Conservation (phyloP, 2,888 invertebrate genomes). For the Idaea dimidiata region DNA sequence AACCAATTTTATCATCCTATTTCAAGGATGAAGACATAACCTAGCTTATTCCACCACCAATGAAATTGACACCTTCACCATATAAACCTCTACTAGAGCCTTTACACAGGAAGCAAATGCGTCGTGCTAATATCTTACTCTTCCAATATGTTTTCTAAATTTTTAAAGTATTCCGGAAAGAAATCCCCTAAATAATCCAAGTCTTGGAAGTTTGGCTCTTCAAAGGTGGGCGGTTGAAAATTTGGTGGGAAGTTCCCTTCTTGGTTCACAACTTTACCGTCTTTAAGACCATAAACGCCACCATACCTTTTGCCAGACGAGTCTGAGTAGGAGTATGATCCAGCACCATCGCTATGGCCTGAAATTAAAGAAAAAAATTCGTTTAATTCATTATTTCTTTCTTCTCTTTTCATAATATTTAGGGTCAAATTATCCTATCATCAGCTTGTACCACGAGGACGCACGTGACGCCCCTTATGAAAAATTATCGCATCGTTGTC, state of each 20-base stretch:
- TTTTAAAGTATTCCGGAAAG: constrained; percentile 62
- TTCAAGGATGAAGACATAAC: background rate
- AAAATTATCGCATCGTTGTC: no score
- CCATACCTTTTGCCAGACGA: constrained; percentile 68
- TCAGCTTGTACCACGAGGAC: no score
- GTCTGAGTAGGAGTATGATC: constrained; percentile 61
- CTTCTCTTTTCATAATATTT: no score
- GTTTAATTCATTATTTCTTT: constrained; percentile 7
- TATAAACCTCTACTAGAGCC: constrained; percentile 19
- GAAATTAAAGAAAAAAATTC: constrained; percentile 16
- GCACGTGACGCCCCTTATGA: no score
- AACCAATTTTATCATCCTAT: background rate
- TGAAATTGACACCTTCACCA: background rate
- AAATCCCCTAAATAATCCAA: constrained; percentile 48
- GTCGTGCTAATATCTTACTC: constrained; percentile 56
- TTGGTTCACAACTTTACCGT: constrained; percentile 42
- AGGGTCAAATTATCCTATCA: no score
- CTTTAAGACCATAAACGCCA: constrained; percentile 58
- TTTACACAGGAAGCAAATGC: constrained; percentile 60
- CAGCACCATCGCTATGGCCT: constrained; percentile 44
- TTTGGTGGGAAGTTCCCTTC: constrained; percentile 29
- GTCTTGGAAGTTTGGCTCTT: constrained; percentile 29
- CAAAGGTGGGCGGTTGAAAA: constrained; percentile 22
- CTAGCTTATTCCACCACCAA: constrained; percentile 10
- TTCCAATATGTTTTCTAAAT: constrained; percentile 57